These are phyloP conservation scores for Dallia pectoralis DNA, from an alignment of 2,797 vertebrate species.

Conservation along the genomic window DNA sequence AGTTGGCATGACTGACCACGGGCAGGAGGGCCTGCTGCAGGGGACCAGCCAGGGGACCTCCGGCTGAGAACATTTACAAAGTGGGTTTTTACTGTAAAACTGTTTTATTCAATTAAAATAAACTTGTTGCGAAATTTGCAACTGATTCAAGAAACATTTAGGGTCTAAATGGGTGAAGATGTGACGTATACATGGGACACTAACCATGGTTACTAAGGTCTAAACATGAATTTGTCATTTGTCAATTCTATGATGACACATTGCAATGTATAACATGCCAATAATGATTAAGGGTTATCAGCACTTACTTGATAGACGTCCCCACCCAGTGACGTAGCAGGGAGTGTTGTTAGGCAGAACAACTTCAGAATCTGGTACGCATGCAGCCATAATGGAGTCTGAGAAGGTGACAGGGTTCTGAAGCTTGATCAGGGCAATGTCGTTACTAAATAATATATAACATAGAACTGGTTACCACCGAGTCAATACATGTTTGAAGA, in stretches of 20 bases:
- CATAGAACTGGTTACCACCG: not conserved
- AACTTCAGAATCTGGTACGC: constrained; percentile 70
- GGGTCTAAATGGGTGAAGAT: too few relatives aligned
- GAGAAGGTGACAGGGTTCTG: constrained; percentile 55
- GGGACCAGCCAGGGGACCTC: constrained; percentile 78
- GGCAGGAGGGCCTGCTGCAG: constrained; percentile 89
- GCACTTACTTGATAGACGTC: constrained; percentile 78
- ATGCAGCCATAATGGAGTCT: constrained; percentile 71
- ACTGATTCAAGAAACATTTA: too few relatives aligned
- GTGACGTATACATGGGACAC: too few relatives aligned
- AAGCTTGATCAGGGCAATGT: constrained; percentile 91
- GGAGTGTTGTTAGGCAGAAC: constrained; percentile 65
- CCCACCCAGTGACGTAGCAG: constrained; percentile 90
- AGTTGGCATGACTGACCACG: constrained; percentile 73
- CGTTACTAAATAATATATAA: constrained; percentile 63
- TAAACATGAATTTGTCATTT: too few relatives aligned
- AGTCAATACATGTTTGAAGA: not conserved
- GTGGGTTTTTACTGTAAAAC: too few relatives aligned
- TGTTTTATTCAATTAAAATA: too few relatives aligned
- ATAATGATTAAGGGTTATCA: not conserved
- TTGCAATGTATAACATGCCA: not conserved
- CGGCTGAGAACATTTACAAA: constrained; percentile 65
- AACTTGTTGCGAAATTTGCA: too few relatives aligned
- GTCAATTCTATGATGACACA: not conserved
- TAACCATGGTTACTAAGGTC: too few relatives aligned